Base-by-base conservation (phyloP, 2,888 invertebrate genomes). In the Phorcus lineatus region DNA sequence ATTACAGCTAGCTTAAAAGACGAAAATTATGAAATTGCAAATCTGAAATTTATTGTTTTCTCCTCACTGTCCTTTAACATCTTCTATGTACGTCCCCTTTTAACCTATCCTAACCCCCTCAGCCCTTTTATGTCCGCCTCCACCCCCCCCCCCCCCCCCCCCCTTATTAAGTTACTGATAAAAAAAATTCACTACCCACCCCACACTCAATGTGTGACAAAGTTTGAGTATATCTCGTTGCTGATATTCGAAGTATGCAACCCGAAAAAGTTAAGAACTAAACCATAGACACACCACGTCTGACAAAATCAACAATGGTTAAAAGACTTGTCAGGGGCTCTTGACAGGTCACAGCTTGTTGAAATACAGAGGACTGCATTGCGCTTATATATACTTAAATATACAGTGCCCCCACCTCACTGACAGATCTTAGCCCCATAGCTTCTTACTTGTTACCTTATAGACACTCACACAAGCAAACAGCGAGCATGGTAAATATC, bases 301-400 rank as follows among this genome's bases (percentile, higher is more conserved):
- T 62, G 62, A 62, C 62, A 62, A 28, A 62, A 62, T 62, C 62
- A 62, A 62, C 62, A 62, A 62, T 62, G 28, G 62, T 28, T 28
- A 24, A 62, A 62, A 28, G 62, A 62, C 62, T 62, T 62, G 62
- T 62, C 28, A 62, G 13, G 28, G 28, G 28, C 62, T 11, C 62
- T 28, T 22, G 28, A 28, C 62, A 62, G 62, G 62, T 62, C 62
- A 62, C 22, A 22, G 28, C 62, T 28, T 24, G 62, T 62, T 62
- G 62, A 24, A n/a, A 28, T 62, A 62, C 28, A 62, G 24, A 13
- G 47, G 13, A 28, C 24, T 22, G 24, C 62, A 62, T 28, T 24
- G 47, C 47, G 47, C 47, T 47, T 47, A 47, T 47, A 47, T 47
- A 47, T 47, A 47, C 47, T 47, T 47, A 47, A 9, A 47, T 13